Evolutionary conservation across 1,140 invertebrate species (phyloP), one percentile per base, ranked within the genome.

Genomic region (Drosophila bifasciata): DNA sequence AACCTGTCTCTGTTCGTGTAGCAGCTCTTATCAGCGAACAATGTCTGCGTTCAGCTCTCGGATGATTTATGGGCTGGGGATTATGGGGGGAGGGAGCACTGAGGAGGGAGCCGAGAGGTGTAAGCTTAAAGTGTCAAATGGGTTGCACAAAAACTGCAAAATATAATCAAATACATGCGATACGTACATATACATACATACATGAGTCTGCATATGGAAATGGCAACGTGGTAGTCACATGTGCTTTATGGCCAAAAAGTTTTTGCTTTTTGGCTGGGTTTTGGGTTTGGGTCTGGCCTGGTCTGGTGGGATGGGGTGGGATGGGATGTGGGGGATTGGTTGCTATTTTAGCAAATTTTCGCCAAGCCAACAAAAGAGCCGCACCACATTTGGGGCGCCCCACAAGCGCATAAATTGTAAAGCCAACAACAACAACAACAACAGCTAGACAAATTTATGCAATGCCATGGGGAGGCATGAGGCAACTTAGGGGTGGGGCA

Each of bases 331-430:
- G 19, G 19, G 19, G 2, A 21, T 21, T 21, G 57, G 70, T 64
- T 76, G 79, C 70, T 88, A 79, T 83, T 88, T 88, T 79, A 89
- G 74, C 83, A 88, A 88, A 88, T 88, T 88, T 88, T 88, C 83
- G 59, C 79, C 84, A 76, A 68, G 75, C 77, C 70, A 69, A 78
- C 64, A 81, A 88, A 77, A 66, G 66, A 43, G 60, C 70, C 74
- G 51, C 63, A 72, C 67, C 76, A 73, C 76, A 60, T 75, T 85
- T 75, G 81, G 61, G 71, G 52, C 63, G 74, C 71, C 71, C 71
- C 71, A 56, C 58, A 63, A 70, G 75, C 51, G 75, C 78, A 88
- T 86, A 81, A 88, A 88, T 83, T 88, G 83, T 76, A 78, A 68
- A 86, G 74, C 64, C 64, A 78, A 50, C 64, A 36, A 60, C 53